These are phyloP conservation scores for Hucho hucho DNA, from an alignment of 2,113 vertebrate genomes.

Conservation along the genomic window DNA sequence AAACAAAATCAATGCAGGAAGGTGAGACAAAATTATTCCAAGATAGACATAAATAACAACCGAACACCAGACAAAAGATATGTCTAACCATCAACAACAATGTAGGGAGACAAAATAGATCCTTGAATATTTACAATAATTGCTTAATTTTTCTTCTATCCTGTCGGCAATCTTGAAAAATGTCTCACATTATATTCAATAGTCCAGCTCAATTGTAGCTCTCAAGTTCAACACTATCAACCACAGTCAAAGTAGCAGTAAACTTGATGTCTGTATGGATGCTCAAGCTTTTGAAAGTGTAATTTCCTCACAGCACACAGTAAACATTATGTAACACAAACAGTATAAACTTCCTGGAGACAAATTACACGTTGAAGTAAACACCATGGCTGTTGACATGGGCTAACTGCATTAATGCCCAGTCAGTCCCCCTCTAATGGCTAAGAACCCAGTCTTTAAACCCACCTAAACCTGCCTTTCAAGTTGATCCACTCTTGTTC, in stretches of 20 bases:
- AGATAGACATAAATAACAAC: conserved; percentile 10
- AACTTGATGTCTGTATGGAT: not conserved
- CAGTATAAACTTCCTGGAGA: not conserved
- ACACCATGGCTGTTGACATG: not conserved
- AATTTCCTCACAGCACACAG: not conserved
- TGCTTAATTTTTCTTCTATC: not conserved
- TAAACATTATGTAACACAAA: not conserved
- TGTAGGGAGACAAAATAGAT: conserved; percentile 1
- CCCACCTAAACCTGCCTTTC: not conserved
- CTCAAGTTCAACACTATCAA: not conserved
- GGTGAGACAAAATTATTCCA: not conserved
- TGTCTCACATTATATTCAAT: too few relatives aligned
- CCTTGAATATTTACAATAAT: not conserved
- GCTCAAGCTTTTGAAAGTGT: not conserved
- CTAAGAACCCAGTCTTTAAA: not conserved
- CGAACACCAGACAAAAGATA: conserved; percentile 1
- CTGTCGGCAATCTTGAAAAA: too few relatives aligned
- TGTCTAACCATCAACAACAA: conserved; percentile 9
- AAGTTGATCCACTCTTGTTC: not conserved
- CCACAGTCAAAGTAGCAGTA: not conserved
- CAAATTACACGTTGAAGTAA: not conserved
- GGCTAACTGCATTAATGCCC: not conserved
- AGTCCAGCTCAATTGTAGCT: not conserved
- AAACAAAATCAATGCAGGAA: not conserved
- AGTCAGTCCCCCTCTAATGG: not conserved